Evolutionary conservation across 1,140 invertebrate species (phyloP), one percentile per base, ranked within the genome.

Genomic region (Solenopsis invicta): DNA sequence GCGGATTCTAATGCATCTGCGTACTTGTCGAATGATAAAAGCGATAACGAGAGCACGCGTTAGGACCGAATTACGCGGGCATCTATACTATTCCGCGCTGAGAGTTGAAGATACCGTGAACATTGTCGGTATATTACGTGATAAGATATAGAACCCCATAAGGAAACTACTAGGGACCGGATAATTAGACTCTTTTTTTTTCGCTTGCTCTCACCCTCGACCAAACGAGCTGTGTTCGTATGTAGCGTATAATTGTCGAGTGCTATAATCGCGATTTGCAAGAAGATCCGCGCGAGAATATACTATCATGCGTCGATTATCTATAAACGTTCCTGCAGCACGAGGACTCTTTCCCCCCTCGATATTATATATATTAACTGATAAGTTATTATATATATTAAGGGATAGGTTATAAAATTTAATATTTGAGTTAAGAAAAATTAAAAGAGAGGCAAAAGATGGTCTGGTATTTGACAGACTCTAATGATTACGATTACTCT

Each of bases 51-150:
- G 54, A 66, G 67, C 59, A 66, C 62, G 87, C 82, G 72, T 88
- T 88, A 78, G 59, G 76, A 86, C 64, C 82, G 74, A 88, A 88
- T 88, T 88, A 86, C 74, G 74, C 82, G 72, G n/a, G 24, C 80
- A 59, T 85, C 71, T 62, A 54, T 52, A 24, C 41, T 62, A 41
- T 77, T 24, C 37, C 34, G 34, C 29, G 34, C 37, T 12, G 54
- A 69, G 52, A 69, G 29, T 67, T 37, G 24, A 16, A 34, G 74
- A 66, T 86, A 86, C 18, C 48, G 21, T 18, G 72, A 86, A 78
- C 82, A 88, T 86, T 78, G 82, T 78, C 54, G 72, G 72, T 85
- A 75, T 86, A 88, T 88, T 88, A 64, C 37, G 18, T 21, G 87
- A 88, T 88, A 86, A 88, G 87, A 88, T 88, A 78, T 37, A 18